Evolutionary conservation across 2,113 vertebrate species (phyloP).

Genomic region (Ammodytes dubius): DNA sequence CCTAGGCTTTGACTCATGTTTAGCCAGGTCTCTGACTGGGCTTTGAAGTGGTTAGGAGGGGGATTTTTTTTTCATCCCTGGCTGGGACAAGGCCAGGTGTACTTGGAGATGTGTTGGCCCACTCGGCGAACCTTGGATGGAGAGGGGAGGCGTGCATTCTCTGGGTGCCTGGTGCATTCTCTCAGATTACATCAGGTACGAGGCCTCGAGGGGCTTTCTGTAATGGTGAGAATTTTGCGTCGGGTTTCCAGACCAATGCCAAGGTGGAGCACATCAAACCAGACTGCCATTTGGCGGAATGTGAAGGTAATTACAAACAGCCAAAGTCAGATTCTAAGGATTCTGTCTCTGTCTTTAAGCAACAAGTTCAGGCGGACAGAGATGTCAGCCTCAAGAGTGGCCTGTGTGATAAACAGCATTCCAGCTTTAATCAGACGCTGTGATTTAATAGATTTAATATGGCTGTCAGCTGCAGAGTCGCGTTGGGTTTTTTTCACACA

Average conservation of each 20-base stretch:
- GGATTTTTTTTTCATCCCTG: constrained; percentile 1
- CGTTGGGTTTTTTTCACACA: constrained; percentile 34
- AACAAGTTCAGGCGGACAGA: constrained; percentile 59
- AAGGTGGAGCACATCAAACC: constrained; percentile 63
- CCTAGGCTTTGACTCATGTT: constrained; percentile 50
- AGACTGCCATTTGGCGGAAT: constrained; percentile 56
- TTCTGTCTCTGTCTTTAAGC: constrained; percentile 26
- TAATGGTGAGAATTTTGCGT: constrained; percentile 46
- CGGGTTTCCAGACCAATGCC: constrained; percentile 56
- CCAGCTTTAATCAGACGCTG: constrained; percentile 49
- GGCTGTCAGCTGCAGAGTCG: constrained; percentile 29
- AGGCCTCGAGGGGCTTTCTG: constrained; percentile 30
- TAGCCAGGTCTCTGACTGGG: constrained; percentile 7
- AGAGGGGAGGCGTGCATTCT: constrained; percentile 31
- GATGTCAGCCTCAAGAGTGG: constrained; percentile 24
- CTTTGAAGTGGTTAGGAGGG: constrained; percentile 61
- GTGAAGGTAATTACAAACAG: constrained; percentile 52
- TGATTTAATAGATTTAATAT: constrained; percentile 32
- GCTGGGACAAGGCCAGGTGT: constrained; percentile 6
- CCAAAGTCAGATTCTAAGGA: not conserved
- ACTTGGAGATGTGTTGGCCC: constrained; percentile 29
- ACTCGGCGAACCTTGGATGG: constrained; percentile 29
- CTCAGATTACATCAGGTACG: constrained; percentile 54
- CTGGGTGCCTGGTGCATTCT: constrained; percentile 20
- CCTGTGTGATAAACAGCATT: constrained; percentile 53